These are phyloP conservation scores for Steinernema feltiae DNA, from an alignment of 1,140 invertebrate species.

Conservation along the genomic window DNA sequence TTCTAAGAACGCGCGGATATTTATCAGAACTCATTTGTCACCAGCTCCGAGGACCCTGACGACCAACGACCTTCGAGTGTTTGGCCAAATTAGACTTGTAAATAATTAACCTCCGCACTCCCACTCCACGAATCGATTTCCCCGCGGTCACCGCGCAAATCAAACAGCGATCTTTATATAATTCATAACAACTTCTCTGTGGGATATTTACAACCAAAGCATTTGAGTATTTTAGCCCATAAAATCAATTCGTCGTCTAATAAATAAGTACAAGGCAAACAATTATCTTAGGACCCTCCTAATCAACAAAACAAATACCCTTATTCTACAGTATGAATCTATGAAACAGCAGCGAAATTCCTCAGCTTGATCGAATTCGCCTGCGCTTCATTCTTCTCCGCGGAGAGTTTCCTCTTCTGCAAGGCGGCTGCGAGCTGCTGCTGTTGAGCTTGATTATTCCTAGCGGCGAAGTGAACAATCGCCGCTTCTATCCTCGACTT, in stretches of 20 bases:
- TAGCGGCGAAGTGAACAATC: not conserved
- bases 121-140: no score
- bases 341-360: not conserved
- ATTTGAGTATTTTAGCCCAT: not conserved
- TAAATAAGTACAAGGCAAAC: slow-evolving; percentile 3
- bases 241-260: not conserved
- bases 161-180: no score
- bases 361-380: not conserved
- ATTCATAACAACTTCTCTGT: no score
- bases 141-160: no score
- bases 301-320: not conserved
- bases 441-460: not conserved
- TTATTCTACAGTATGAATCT: not conserved
- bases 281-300: not conserved
- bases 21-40: no score
- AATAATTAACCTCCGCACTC: no score
- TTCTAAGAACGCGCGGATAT: no score
- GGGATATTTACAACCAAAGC: not conserved
- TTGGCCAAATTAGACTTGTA: no score
- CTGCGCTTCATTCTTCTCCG: not conserved
- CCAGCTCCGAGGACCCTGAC: no score
- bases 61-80: no score
- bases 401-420: not conserved
- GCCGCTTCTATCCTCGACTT: slow-evolving; percentile 19
- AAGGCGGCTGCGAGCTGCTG: not conserved